Evolutionary conservation across 35 echinoderm and acorn worm species (phyloP), one percentile per base, ranked within the genome.

Genomic region (Apostichopus parvimensis): DNA sequence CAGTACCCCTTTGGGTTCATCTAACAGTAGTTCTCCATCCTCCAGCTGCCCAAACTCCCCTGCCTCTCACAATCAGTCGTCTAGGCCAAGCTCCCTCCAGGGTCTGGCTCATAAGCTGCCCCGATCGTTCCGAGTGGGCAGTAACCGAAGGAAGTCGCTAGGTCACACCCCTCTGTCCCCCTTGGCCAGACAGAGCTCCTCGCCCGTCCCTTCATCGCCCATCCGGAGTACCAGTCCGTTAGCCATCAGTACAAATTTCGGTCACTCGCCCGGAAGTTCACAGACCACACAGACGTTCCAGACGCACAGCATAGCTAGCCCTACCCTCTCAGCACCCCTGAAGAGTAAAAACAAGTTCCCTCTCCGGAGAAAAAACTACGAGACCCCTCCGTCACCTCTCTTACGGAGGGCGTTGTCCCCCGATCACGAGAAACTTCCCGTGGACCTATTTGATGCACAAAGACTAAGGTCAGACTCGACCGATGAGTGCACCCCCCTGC

Each of bases 111-210:
- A 96, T 57, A 98, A 98, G 87, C 78, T 99, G 57, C 93, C 95
- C 15, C 90, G 95, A 28, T n/a, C 92, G 12, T 94, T 99, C 79
- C 56, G 95, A 23, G 68, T 72, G 6, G 77, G 88, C 1, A 94
- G 91, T 53, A 94, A 94, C 56, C 90, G 97, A 57, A 68, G 97
- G 73, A 99, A 99, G 85, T 99, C 97, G 21, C 92, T 99, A 21
- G 97, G 97, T 83, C 97, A 99, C 93, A 99, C 95, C 24, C 97
- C 97, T 12, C 82, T 99, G 20, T 99, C 97, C 17, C 97, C 97
- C 7, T 79, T 99, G 17, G 97, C 95, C 24, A 94, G 95, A 68
- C 91, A 95, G 28, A 93, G 93, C 8, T 93, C 91, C 83, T 94
- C 97, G 5, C 97, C 97, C 4, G 92, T 92, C 34, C 94, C 97